Percentiles rank a stretch among this genome's conserved stretches.
Conservation (phyloP, 2,888 invertebrate species). For the Anagyrus pseudococci region DNA sequence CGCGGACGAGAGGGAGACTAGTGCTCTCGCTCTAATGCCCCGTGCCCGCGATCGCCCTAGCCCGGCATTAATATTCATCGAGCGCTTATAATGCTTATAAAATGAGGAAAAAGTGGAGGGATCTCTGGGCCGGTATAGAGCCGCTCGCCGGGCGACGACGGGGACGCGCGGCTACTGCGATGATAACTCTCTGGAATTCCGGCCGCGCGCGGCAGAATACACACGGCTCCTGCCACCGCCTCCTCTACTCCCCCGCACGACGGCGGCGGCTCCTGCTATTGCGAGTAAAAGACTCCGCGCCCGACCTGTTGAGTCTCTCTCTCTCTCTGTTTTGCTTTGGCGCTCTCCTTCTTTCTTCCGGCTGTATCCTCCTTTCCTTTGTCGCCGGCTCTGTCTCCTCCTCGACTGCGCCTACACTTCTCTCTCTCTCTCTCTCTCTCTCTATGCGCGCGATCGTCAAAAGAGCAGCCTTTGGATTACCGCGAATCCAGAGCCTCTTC, state of each 20-base stretch:
- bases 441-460: conserved; percentile 16
- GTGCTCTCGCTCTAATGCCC: conserved; percentile 16
- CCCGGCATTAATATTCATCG: conserved; percentile 59
- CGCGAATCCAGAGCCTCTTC: conserved; percentile 1
- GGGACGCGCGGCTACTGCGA: background rate
- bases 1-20: background rate
- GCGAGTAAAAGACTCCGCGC: conserved; percentile 15
- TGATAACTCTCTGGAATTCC: conserved; percentile 35
- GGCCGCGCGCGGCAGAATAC: conserved; percentile 19
- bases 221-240: background rate
- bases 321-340: too few relatives aligned
- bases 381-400: background rate
- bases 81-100: conserved; percentile 40
- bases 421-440: conserved; percentile 2
- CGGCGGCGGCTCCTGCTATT: background rate
- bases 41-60: conserved; percentile 43
- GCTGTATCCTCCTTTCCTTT: background rate
- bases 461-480: conserved; percentile 23
- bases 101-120: conserved; percentile 29
- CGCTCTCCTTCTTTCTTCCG: too few relatives aligned
- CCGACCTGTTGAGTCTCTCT: conserved; percentile 33
- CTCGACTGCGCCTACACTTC: too few relatives aligned
- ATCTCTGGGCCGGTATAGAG: background rate
- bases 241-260: too few relatives aligned
- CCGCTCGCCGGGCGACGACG: background rate